phyloP scores from a whole-genome alignment of 35 echinoderm and acorn worm species.

The Strongylocentrotus purpuratus region DNA sequence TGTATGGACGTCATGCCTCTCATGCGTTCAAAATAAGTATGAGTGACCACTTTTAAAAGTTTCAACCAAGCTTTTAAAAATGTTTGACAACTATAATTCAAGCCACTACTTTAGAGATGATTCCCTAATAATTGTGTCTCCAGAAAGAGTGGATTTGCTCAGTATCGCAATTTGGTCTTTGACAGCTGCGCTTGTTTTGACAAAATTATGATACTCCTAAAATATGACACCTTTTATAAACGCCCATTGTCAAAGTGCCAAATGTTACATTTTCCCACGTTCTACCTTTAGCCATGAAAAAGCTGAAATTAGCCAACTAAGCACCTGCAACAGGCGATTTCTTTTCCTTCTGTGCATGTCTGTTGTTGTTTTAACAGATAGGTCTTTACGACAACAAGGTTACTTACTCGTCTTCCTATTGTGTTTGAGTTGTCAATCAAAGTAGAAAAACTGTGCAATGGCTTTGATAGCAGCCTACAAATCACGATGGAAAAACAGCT shows the following conservation, averaged over 20 bases:
- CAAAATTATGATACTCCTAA: neutral
- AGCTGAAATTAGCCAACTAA: conserved; percentile 17
- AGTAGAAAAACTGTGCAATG: neutral
- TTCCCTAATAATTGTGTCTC: too few species aligned
- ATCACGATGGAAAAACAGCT: neutral
- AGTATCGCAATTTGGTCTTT: neutral
- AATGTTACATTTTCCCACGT: neutral
- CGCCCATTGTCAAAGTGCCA: neutral
- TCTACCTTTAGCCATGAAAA: neutral
- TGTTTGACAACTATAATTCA: too few species aligned
- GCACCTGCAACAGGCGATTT: neutral
- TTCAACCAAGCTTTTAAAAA: too few species aligned
- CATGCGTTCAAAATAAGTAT: too few species aligned
- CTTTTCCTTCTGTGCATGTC: neutral
- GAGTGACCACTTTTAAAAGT: too few species aligned
- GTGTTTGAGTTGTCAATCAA: neutral
- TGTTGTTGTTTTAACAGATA: neutral
- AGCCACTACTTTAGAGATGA: too few species aligned
- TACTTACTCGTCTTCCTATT: neutral
- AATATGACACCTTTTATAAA: neutral
- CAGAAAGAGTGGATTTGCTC: too few species aligned
- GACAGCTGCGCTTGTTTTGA: neutral
- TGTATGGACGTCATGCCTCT: too few species aligned
- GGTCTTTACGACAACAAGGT: neutral
- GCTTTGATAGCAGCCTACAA: neutral